These are phyloP conservation scores for Poeciliopsis paucimaculata DNA, from an alignment of 2,797 vertebrate species.

Conservation along the genomic window DNA sequence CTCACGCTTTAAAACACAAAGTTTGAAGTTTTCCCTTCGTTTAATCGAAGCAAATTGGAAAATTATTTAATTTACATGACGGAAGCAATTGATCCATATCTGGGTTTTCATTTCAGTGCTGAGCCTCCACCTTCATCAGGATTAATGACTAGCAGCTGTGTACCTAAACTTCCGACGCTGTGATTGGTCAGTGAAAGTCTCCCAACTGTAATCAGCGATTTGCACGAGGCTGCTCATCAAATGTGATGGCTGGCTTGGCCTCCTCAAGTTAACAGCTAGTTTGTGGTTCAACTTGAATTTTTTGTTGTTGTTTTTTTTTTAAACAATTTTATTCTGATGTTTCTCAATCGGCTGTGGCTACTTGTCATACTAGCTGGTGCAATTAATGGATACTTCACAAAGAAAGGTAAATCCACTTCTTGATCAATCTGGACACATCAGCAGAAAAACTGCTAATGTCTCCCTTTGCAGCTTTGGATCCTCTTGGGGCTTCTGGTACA, in stretches of 20 bases:
- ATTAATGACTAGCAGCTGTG: conserved; percentile 33
- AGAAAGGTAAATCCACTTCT: conserved; percentile 20
- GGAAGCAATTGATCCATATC: background rate
- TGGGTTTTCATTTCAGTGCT: background rate
- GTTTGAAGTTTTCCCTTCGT: background rate
- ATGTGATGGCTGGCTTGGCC: conserved; percentile 23
- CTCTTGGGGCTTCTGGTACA: background rate
- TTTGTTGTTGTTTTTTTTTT: too few relatives aligned
- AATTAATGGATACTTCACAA: conserved; percentile 5
- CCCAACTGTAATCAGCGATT: conserved; percentile 8
- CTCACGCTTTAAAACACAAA: background rate
- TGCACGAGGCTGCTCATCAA: background rate
- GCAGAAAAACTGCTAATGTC: fast-evolving
- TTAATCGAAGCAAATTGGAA: background rate
- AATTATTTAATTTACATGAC: background rate
- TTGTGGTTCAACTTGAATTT: background rate
- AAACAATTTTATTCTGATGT: background rate
- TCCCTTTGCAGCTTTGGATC: background rate
- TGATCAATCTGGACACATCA: background rate
- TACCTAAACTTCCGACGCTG: background rate
- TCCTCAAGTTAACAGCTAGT: background rate
- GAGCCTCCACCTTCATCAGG: conserved; percentile 4
- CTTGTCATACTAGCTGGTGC: conserved; percentile 29
- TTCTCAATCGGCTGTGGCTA: conserved; percentile 23
- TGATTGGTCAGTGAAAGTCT: conserved; percentile 44